Evolutionary conservation across 1,140 invertebrate species (phyloP).

Genomic region (Alviniconcha marisindica): DNA sequence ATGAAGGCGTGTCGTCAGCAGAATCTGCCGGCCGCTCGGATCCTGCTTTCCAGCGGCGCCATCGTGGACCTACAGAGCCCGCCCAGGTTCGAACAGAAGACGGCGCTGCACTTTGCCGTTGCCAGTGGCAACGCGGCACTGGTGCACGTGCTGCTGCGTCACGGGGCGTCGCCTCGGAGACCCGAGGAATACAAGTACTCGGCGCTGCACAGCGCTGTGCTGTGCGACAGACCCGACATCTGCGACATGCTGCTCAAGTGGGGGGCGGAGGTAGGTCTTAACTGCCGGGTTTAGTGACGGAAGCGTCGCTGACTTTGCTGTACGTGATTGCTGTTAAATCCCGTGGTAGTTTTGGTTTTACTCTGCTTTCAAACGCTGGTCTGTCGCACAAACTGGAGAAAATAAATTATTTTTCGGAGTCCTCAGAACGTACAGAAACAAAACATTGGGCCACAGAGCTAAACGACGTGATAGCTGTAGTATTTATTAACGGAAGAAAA

Average conservation of each 20-base stretch:
- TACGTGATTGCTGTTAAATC: no score
- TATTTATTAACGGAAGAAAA: no score
- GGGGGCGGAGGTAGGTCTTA: slow-evolving; percentile 84
- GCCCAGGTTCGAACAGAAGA: slow-evolving; percentile 75
- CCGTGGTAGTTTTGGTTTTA: no score
- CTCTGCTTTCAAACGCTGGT: no score
- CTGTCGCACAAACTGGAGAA: no score
- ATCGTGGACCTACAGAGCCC: slow-evolving; percentile 81
- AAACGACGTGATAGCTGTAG: no score
- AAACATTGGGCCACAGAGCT: no score
- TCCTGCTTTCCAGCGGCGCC: slow-evolving; percentile 88
- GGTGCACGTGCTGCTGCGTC: slow-evolving; percentile 88
- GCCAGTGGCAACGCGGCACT: slow-evolving; percentile 85
- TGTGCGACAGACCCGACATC: slow-evolving; percentile 80
- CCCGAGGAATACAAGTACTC: slow-evolving; percentile 86
- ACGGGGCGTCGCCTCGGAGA: slow-evolving; percentile 82
- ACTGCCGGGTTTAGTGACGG: no score
- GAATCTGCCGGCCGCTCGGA: slow-evolving; percentile 80
- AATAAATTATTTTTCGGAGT: no score
- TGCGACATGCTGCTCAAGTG: slow-evolving; percentile 74
- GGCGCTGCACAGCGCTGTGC: slow-evolving; percentile 88
- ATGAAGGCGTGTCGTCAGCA: slow-evolving; percentile 80
- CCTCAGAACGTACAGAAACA: no score
- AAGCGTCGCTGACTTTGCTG: no score
- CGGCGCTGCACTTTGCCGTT: slow-evolving; percentile 92